Conservation (phyloP, 2,888 invertebrate species). For the Aproaerema taeniolella region DNA sequence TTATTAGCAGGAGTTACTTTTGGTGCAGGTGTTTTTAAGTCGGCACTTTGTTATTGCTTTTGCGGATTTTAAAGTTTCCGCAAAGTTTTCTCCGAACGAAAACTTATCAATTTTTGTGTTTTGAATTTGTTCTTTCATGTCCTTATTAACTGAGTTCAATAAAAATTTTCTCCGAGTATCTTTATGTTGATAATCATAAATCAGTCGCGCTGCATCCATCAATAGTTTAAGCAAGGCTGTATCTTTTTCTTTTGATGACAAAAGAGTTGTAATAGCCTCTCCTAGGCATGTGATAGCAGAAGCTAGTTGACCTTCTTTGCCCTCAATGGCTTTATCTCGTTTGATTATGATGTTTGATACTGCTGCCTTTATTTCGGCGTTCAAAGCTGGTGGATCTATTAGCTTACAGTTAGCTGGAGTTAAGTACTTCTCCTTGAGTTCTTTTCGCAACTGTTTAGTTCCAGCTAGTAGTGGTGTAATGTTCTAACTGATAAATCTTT, state of each 20-base stretch:
- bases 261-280: not conserved
- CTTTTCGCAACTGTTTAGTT: not conserved
- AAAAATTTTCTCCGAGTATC: not conserved
- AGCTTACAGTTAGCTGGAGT: not conserved
- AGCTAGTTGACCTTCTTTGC: not conserved
- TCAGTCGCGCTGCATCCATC: not conserved
- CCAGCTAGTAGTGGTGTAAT: not conserved
- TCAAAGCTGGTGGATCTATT: not conserved
- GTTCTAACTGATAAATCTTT: constrained; percentile 5
- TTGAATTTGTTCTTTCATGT: too few relatives aligned
- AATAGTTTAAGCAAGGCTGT: constrained; percentile 1
- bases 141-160: not conserved
- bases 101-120: too few relatives aligned
- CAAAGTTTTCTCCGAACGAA: too few relatives aligned
- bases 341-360: too few relatives aligned
- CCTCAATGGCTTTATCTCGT: not conserved
- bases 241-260: too few relatives aligned
- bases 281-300: not conserved
- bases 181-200: too few relatives aligned
- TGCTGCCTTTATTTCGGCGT: too few relatives aligned
- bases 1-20: too few relatives aligned
- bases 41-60: too few relatives aligned
- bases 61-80: too few relatives aligned
- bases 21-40: too few relatives aligned
- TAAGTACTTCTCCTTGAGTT: too few relatives aligned